Evolutionary conservation across 2,797 vertebrate genomes (phyloP), one percentile per base, ranked within the genome.

Genomic region (Galaxias olidus): DNA sequence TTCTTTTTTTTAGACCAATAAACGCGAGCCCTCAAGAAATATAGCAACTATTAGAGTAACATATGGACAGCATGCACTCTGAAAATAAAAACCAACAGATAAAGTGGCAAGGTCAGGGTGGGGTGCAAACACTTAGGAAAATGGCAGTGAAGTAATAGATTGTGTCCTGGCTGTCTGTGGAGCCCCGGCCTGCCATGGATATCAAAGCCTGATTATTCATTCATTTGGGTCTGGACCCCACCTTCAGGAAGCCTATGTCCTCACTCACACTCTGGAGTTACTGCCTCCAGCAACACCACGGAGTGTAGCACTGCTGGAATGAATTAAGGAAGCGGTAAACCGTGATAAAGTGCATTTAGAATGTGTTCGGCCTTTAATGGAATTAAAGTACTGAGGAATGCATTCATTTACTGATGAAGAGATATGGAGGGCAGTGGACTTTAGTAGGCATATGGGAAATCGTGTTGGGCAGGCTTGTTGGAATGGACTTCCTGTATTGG

Each of bases 71-170:
- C 89, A 84, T 89, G 94, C 94, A 92, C 93, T 93, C 90, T 91
- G 94, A 94, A 93, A 95, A 97, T 95, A 95, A 95, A 95, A 96
- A 92, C 82, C 90, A 93, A 93, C 93, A 94, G 94, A 94, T 93
- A 95, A 95, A 96, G 93, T 92, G 93, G 91, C 88, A 87, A 93
- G 94, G 95, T 95, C 94, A 93, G 84, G 82, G 72, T 65, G 75
- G 78, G 92, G 94, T 91, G 93, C 93, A 94, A 90, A 96, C 95
- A 95, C 95, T 96, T 94, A 95, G 92, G 90, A 93, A 92, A 93
- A 95, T 94, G 90, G 92, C 89, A 88, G 74, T 52, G 79, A 77
- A 85, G 91, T 90, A 92, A 94, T 93, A 94, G 93, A 94, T 95
- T 88, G 90, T 78, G 81, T 75, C 64, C 71, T 76, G 75, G 63